A percentile compares a stretch with the other conserved stretches of the same genome.
These are phyloP conservation scores for Helicoverpa zea DNA, from an alignment of 1,140 invertebrate genomes.

Conservation along the genomic window DNA sequence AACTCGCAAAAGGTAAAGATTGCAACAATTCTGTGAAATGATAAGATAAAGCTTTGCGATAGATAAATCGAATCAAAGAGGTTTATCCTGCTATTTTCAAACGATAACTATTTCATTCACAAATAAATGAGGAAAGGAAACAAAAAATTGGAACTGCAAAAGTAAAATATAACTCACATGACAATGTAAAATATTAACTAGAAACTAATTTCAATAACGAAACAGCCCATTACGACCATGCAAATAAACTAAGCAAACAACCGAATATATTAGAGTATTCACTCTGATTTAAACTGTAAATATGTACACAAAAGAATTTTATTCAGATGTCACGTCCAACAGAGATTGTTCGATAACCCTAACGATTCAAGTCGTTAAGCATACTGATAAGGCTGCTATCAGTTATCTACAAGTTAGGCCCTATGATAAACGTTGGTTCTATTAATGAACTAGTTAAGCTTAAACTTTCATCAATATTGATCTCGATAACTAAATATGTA, in stretches of 20 bases:
- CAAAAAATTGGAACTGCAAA: neutral
- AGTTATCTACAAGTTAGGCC: slow-evolving; percentile 18
- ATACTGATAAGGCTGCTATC: neutral
- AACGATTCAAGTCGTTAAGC: slow-evolving; percentile 38
- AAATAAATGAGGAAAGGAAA: neutral
- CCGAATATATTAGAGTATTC: neutral
- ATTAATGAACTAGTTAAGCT: neutral
- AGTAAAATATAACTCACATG: neutral
- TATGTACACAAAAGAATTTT: neutral
- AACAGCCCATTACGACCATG: neutral
- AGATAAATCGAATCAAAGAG: neutral
- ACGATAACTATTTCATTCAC: neutral
- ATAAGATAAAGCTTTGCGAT: neutral
- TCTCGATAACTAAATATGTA: neutral
- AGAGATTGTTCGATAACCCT: slow-evolving; percentile 39
- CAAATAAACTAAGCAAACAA: neutral
- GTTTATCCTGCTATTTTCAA: neutral
- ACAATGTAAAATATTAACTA: neutral
- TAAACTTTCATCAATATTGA: neutral
- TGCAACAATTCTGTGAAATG: slow-evolving; percentile 2
- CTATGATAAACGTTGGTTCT: slow-evolving; percentile 6
- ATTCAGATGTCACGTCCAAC: neutral
- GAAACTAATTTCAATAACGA: neutral
- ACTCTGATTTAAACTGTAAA: neutral
- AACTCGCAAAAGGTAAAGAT: neutral